phyloP scores from a whole-genome alignment of 2,797 vertebrate species.

The Chlorospingus semifuscus region DNA sequence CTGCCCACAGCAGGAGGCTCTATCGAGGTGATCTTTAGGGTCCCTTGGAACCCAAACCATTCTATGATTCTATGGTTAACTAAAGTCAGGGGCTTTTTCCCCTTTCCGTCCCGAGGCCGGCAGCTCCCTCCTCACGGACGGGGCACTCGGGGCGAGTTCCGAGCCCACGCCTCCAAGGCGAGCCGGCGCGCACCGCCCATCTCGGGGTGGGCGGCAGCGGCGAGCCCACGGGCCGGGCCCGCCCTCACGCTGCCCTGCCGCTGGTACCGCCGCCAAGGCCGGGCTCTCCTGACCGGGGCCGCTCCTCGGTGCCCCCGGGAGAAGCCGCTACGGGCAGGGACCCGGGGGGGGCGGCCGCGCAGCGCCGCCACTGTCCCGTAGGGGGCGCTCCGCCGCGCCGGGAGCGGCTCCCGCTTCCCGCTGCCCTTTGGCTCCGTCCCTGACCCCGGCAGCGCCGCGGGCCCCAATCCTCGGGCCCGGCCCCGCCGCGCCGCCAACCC shows the following conservation, averaged over 20 bases:
- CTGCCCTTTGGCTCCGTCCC: not conserved
- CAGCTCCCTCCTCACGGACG: accelerated
- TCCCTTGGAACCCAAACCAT: not conserved
- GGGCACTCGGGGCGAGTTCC: accelerated
- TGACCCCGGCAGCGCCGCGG: not conserved
- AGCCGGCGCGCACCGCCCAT: not conserved
- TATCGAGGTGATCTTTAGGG: no score
- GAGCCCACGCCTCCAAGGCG: accelerated
- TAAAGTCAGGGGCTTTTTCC: accelerated
- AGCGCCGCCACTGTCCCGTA: not conserved
- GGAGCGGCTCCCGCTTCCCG: not conserved
- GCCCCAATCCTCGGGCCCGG: not conserved
- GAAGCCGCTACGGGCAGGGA: not conserved
- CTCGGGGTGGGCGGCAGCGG: not conserved
- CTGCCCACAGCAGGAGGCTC: not conserved
- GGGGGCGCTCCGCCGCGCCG: not conserved
- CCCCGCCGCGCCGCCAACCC: not conserved
- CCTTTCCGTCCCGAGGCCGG: no score
- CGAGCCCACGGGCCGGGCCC: not conserved
- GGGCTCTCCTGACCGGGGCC: not conserved
- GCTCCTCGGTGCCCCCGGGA: not conserved
- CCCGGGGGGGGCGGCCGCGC: not conserved
- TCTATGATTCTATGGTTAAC: not conserved
- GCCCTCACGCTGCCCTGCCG: not conserved
- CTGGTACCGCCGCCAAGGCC: not conserved